Base-by-base conservation (phyloP, 2,888 invertebrate species). In the Saturnia pavonia region DNA sequence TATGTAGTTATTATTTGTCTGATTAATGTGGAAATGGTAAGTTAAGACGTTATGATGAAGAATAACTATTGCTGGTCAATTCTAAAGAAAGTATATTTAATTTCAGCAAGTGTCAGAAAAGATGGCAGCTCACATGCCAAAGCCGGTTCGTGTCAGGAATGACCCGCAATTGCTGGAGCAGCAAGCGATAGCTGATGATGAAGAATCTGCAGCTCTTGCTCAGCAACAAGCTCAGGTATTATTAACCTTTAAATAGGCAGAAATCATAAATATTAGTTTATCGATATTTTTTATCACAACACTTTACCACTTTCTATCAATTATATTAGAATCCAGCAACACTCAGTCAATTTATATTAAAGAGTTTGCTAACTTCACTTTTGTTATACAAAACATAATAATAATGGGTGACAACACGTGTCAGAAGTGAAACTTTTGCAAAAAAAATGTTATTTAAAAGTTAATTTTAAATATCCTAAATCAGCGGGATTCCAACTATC, bases 121-220 rank as follows among this genome's bases (percentile, higher is more conserved):
- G 82, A 96, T 96, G 94, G 96, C 96, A 74, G 94, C 95, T 0
- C 92, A 95, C 75, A 91, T 96, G 85, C 91, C 95, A 0, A 86
- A 88, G 1, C 83, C 88, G 72, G 80, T 81, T 70, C 88, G 89
- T 67, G 79, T 78, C 1, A 86, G 86, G 72, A 85, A 83, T 77
- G 92, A 90, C 68, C 90, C 91, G 0, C 80, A 80, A 9, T 71
- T 80, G 3, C 73, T 88, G 74, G 91, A 89, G 75, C 87, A 88
- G 48, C 91, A 87, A 68, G 92, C 90, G 0, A 85, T 90, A 0
- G 93, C 91, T 45, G 94, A 94, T 70, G 94, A 94, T 74, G 93
- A 94, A 65, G 92, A 91, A 68, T 88, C 92, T 1, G 75, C 90
- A 43, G 82, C 91, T 27, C 81, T 94, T 69, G 92, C 85, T 43